Conservation (phyloP, 2,797 vertebrate species). For the Sciurus carolinensis region DNA sequence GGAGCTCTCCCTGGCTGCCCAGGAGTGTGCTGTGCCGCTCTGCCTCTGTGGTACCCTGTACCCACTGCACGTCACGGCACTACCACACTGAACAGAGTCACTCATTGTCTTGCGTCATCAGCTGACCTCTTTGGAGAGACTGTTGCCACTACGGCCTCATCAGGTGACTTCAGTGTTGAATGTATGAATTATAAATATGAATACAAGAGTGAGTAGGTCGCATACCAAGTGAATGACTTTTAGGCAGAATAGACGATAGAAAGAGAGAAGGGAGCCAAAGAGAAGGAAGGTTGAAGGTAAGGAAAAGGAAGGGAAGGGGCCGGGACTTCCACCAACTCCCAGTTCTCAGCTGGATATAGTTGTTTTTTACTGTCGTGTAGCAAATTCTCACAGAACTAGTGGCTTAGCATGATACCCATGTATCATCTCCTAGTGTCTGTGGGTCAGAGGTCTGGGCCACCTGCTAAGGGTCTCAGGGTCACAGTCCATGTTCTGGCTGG, state of each 20-base stretch:
- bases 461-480: background rate
- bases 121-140: background rate
- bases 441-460: background rate
- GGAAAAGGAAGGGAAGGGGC: background rate
- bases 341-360: background rate
- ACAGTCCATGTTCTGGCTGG: background rate
- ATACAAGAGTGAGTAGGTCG: background rate
- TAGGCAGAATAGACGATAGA: background rate
- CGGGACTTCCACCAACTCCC: background rate
- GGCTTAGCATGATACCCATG: background rate
- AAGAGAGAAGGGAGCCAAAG: background rate
- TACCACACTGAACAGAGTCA: background rate
- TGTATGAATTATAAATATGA: background rate
- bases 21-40: rapidly evolving
- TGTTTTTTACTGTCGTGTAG: background rate
- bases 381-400: background rate
- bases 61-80: background rate
- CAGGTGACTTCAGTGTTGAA: background rate
- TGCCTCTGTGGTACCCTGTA: background rate
- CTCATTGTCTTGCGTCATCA: background rate
- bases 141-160: background rate
- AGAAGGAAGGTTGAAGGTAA: background rate
- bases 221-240: background rate
- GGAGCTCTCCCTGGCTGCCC: background rate
- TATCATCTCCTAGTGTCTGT: background rate